Percentiles rank a stretch among this genome's conserved stretches.
These are phyloP conservation scores for Drosophila aldrichi DNA, from an alignment of 2,888 invertebrate genomes.

Conservation along the genomic window DNA sequence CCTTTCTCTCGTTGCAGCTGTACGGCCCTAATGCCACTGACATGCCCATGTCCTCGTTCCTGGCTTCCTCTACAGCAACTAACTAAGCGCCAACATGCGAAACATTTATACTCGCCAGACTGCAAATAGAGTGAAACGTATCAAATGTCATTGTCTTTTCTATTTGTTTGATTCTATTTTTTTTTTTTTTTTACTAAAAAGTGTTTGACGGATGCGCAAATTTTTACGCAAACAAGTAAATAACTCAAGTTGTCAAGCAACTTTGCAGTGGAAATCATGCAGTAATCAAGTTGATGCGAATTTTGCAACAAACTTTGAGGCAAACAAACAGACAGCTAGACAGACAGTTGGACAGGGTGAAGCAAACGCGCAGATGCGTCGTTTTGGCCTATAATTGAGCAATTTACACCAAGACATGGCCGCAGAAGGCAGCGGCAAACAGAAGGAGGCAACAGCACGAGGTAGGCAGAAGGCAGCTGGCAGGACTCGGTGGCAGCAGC, in stretches of 20 bases:
- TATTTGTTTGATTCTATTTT: neutral
- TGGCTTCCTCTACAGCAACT: neutral
- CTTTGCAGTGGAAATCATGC: slow-evolving; percentile 39
- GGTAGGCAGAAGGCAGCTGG: neutral
- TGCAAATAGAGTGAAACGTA: neutral
- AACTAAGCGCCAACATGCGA: slow-evolving; percentile 1
- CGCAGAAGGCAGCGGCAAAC: neutral
- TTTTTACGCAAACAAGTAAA: slow-evolving; percentile 48
- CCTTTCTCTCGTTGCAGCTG: neutral
- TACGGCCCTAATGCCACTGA: slow-evolving; percentile 12
- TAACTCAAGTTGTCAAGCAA: slow-evolving; percentile 50
- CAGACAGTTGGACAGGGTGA: neutral
- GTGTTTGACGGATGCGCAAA: slow-evolving; percentile 53
- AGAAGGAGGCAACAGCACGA: neutral
- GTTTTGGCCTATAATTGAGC: slow-evolving; percentile 72
- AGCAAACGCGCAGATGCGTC: slow-evolving; percentile 25
- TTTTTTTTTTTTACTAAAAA: slow-evolving; percentile 17
- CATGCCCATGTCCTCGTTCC: slow-evolving; percentile 14
- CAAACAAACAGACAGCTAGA: slow-evolving; percentile 12
- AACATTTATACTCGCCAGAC: neutral
- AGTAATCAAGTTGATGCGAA: slow-evolving; percentile 71
- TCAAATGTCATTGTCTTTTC: slow-evolving; percentile 3
- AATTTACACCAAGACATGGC: slow-evolving; percentile 71
- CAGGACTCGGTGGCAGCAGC: neutral
- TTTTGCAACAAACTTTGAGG: slow-evolving; percentile 48